Percentiles rank a stretch among this genome's conserved stretches.
Conservation (phyloP, 2,888 invertebrate species). For the Pheosia gnoma region DNA sequence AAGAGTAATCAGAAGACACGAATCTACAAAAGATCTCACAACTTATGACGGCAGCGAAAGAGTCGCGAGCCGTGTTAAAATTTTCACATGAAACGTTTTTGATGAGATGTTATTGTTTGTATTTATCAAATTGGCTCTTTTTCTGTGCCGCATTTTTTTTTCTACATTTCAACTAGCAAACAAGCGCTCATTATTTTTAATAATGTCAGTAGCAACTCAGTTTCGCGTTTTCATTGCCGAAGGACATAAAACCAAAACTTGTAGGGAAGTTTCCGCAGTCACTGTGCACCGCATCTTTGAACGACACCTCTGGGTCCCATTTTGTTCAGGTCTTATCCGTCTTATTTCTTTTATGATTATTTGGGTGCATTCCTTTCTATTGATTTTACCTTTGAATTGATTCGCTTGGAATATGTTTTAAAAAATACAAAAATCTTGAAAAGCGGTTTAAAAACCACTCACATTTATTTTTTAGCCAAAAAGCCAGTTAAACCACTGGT, state of each 20-base stretch:
- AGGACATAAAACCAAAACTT: conserved; percentile 42
- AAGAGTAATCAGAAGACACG: too few relatives aligned
- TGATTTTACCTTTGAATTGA: conserved; percentile 17
- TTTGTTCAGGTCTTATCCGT: conserved; percentile 51
- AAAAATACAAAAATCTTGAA: conserved; percentile 9
- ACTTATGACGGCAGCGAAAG: too few relatives aligned
- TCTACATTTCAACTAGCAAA: conserved; percentile 7
- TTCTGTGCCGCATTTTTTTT: conserved; percentile 8
- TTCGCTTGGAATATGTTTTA: conserved; percentile 10
- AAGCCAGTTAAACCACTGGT: too few relatives aligned
- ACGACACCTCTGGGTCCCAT: conserved; percentile 64
- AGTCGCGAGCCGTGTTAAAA: too few relatives aligned
- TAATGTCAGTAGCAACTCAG: conserved; percentile 30
- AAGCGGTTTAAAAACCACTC: not conserved
- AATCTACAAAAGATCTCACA: too few relatives aligned
- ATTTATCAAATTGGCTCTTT: conserved; percentile 22
- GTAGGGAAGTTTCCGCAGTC: conserved; percentile 48
- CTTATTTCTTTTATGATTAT: conserved; percentile 51
- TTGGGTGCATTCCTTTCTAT: conserved; percentile 23
- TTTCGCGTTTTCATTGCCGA: conserved; percentile 37
- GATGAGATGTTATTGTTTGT: not conserved
- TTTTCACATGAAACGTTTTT: too few relatives aligned
- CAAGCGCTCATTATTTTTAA: conserved; percentile 12
- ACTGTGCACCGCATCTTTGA: conserved; percentile 47
- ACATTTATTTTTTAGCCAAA: too few relatives aligned